Conservation (phyloP, 2,113 vertebrate species). For the Tyrannus savana region DNA sequence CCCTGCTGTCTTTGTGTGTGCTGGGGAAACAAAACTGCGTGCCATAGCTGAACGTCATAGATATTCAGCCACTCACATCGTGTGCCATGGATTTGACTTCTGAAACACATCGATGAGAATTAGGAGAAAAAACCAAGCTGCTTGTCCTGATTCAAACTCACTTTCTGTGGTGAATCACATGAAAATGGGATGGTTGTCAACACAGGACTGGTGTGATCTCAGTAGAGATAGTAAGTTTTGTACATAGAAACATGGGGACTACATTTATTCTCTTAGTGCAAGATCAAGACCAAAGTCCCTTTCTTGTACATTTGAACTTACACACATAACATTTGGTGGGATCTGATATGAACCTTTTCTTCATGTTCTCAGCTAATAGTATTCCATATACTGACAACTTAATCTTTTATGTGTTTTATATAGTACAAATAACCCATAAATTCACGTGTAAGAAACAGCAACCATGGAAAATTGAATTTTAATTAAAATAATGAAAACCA, state of each 20-base stretch:
- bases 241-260: not conserved
- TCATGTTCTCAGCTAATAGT: not conserved
- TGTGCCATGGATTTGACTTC: not conserved
- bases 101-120: not conserved
- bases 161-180: not conserved
- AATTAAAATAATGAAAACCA: not conserved
- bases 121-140: not conserved
- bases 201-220: not conserved
- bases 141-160: not conserved
- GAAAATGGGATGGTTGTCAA: not conserved
- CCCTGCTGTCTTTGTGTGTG: not conserved
- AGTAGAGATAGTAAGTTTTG: not conserved
- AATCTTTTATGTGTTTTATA: conserved; percentile 2
- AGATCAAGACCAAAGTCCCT: not conserved
- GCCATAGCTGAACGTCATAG: not conserved
- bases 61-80: not conserved
- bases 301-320: not conserved
- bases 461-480: conserved; percentile 22
- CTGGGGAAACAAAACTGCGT: not conserved
- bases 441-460: not conserved
- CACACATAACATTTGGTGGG: not conserved
- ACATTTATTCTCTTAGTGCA: not conserved
- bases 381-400: not conserved
- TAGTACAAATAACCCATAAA: conserved; percentile 36
- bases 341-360: not conserved